A percentile compares a stretch with the other conserved stretches of the same genome.
phyloP scores from a whole-genome alignment of 2,888 invertebrate genomes.

The Poecilobothrus nobilitatus region DNA sequence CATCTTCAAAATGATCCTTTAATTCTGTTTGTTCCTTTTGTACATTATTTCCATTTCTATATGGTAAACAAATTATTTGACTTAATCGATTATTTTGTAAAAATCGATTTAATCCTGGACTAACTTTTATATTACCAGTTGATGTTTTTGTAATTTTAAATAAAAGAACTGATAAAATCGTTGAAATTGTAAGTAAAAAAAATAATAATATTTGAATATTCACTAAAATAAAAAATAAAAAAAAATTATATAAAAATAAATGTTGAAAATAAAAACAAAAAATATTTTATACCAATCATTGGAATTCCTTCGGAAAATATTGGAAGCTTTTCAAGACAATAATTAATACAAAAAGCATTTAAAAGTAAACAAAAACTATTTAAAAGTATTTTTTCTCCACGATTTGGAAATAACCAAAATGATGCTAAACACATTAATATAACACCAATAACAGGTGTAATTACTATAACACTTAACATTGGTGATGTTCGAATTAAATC shows the following conservation, averaged over 20 bases:
- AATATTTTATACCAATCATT: slow-evolving; percentile 39
- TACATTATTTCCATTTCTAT: slow-evolving; percentile 27
- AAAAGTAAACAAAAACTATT: slow-evolving; percentile 53
- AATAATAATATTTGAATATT: slow-evolving; percentile 49
- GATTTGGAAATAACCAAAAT: slow-evolving; percentile 58
- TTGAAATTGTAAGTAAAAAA: slow-evolving; percentile 46
- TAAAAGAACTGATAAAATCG: slow-evolving; percentile 45
- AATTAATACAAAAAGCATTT: slow-evolving; percentile 54
- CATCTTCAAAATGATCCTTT: slow-evolving; percentile 25
- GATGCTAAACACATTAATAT: slow-evolving; percentile 49
- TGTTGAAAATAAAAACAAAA: neutral
- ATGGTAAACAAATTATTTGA: slow-evolving; percentile 24
- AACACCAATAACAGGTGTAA: slow-evolving; percentile 51
- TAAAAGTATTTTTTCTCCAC: slow-evolving; percentile 56
- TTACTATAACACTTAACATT: slow-evolving; percentile 49
- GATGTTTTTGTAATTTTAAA: neutral
- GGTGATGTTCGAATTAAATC: slow-evolving; percentile 48
- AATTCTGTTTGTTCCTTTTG: slow-evolving; percentile 26
- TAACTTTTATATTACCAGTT: neutral
- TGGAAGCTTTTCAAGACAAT: slow-evolving; percentile 51
- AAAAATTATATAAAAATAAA: no score
- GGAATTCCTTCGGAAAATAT: slow-evolving; percentile 45
- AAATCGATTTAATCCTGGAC: neutral
- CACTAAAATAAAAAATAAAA: slow-evolving; percentile 40
- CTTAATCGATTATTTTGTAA: slow-evolving; percentile 22